Conservation (phyloP, 2,888 invertebrate species). For the Agrochola circellaris region DNA sequence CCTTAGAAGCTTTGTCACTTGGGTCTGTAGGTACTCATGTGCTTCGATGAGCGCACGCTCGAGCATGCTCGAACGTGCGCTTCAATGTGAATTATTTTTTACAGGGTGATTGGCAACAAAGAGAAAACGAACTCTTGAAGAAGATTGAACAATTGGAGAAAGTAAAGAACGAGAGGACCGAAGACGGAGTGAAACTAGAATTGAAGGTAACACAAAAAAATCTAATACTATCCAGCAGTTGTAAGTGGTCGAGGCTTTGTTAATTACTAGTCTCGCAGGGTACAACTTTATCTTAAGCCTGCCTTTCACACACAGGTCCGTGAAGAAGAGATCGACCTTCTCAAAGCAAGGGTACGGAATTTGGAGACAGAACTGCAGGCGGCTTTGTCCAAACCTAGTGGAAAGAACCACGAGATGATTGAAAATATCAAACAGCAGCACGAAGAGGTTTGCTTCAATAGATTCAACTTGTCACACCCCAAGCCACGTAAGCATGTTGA, state of each 20-base stretch:
- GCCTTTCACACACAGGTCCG: conserved; percentile 79
- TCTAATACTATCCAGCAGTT: not conserved
- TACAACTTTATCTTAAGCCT: not conserved
- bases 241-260: not conserved
- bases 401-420: conserved; percentile 89
- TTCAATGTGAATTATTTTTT: not conserved
- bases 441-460: conserved; percentile 80
- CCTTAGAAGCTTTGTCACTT: not conserved
- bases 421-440: conserved; percentile 88
- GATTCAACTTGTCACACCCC: not conserved
- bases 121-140: conserved; percentile 83
- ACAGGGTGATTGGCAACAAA: conserved; percentile 83
- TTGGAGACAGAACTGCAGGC: conserved; percentile 88
- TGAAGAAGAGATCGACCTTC: conserved; percentile 89
- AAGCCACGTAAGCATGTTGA: not conserved
- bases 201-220: conserved; percentile 77
- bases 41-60: not conserved
- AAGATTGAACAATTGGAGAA: conserved; percentile 85
- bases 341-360: conserved; percentile 87
- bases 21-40: not conserved
- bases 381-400: conserved; percentile 85
- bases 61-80: not conserved
- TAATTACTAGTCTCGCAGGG: not conserved
- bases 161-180: conserved; percentile 79
- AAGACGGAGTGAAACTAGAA: conserved; percentile 81